These are phyloP conservation scores for Pantherophis guttatus DNA, from an alignment of 2,113 vertebrate species.

Conservation along the genomic window DNA sequence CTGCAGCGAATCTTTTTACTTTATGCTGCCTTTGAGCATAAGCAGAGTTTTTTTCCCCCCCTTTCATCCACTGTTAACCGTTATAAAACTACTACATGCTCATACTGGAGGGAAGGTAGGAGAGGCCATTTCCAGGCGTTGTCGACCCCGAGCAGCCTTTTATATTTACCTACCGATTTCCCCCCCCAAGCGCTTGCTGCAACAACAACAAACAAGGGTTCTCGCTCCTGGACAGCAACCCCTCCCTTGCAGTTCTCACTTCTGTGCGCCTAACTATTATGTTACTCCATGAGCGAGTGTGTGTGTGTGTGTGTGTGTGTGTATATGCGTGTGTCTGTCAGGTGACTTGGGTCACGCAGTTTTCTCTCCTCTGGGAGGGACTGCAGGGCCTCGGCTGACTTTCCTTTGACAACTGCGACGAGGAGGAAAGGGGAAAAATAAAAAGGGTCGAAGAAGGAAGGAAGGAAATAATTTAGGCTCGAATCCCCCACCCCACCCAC, in stretches of 20 bases:
- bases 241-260: not conserved
- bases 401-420: constrained; percentile 43
- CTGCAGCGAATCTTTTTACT: not conserved
- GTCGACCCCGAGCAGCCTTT: not conserved
- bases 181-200: not conserved
- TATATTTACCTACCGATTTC: not conserved
- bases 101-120: not conserved
- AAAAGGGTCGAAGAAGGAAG: not conserved
- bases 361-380: constrained; percentile 59
- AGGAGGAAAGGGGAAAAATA: too few species aligned
- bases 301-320: constrained; percentile 19
- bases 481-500: too few species aligned
- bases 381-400: constrained; percentile 57
- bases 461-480: not conserved
- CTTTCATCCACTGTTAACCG: not conserved
- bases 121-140: not conserved
- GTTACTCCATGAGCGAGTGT: constrained; percentile 32
- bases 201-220: too few species aligned
- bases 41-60: not conserved
- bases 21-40: not conserved
- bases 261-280: constrained; percentile 1
- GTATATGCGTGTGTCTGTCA: constrained; percentile 61
- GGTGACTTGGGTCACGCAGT: constrained; percentile 76
- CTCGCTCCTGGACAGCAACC: not conserved
- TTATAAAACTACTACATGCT: not conserved